Evolutionary conservation across 2,888 invertebrate species (phyloP).

Genomic region (Alviniconcha strummeri): DNA sequence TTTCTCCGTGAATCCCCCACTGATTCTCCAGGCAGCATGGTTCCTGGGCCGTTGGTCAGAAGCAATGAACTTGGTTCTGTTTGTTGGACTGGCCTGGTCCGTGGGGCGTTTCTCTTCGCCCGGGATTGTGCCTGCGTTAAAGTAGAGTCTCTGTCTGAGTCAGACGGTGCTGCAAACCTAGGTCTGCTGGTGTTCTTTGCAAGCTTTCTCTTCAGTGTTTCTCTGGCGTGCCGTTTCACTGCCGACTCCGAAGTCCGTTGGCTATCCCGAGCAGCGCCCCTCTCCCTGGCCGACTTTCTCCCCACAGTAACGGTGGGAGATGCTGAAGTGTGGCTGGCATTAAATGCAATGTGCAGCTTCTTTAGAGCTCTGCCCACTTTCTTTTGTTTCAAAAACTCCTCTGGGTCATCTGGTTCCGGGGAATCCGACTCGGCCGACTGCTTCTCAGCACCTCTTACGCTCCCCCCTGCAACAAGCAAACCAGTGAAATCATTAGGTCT

Average conservation of each 20-base stretch:
- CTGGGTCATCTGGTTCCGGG: neutral
- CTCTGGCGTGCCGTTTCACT: no score
- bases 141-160: neutral
- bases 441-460: neutral
- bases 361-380: conserved; percentile 22
- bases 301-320: no score
- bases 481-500: neutral
- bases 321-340: neutral
- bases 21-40: neutral
- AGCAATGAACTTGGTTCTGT: neutral
- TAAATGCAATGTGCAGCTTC: conserved; percentile 17
- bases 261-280: no score
- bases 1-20: neutral
- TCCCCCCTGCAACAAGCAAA: conserved; percentile 11
- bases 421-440: neutral
- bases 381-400: neutral
- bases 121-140: neutral
- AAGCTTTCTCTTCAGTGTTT: neutral
- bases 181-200: neutral
- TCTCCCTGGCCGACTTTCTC: no score
- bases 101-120: neutral
- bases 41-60: neutral
- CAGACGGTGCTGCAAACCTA: neutral
- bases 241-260: no score
- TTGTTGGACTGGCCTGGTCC: neutral